phyloP scores from a whole-genome alignment of 2,113 vertebrate genomes.

The Oplegnathus fasciatus region DNA sequence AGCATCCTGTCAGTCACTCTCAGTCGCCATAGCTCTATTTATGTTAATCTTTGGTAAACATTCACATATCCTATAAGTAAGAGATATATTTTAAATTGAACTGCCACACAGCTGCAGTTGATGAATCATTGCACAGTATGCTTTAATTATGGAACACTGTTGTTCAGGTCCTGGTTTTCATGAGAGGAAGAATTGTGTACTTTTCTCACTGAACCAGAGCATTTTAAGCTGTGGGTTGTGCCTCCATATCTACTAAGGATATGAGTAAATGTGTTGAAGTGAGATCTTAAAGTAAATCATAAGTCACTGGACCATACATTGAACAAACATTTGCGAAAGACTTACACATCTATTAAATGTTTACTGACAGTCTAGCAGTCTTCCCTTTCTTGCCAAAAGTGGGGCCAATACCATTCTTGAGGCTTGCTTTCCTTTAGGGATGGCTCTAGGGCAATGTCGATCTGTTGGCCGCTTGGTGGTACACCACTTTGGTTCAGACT shows the following conservation, averaged over 20 bases:
- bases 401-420: too few species aligned
- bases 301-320: not conserved
- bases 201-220: conserved; percentile 12
- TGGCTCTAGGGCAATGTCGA: too few species aligned
- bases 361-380: not conserved
- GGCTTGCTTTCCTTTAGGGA: too few species aligned
- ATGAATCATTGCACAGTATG: not conserved
- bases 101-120: not conserved
- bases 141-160: not conserved
- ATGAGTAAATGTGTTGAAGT: not conserved
- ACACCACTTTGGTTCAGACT: too few species aligned
- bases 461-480: too few species aligned
- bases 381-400: not conserved
- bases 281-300: not conserved
- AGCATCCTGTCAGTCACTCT: not conserved
- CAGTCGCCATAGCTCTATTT: not conserved
- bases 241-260: not conserved
- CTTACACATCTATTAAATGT: not conserved
- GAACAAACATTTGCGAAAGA: conserved; percentile 42
- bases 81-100: conserved; percentile 11
- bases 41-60: not conserved
- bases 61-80: not conserved
- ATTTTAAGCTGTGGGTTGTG: conserved; percentile 32
- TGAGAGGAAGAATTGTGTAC: not conserved
- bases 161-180: conserved; percentile 3